These are phyloP conservation scores for Eutrigla gurnardus DNA, from an alignment of 2,797 vertebrate species.

Conservation along the genomic window DNA sequence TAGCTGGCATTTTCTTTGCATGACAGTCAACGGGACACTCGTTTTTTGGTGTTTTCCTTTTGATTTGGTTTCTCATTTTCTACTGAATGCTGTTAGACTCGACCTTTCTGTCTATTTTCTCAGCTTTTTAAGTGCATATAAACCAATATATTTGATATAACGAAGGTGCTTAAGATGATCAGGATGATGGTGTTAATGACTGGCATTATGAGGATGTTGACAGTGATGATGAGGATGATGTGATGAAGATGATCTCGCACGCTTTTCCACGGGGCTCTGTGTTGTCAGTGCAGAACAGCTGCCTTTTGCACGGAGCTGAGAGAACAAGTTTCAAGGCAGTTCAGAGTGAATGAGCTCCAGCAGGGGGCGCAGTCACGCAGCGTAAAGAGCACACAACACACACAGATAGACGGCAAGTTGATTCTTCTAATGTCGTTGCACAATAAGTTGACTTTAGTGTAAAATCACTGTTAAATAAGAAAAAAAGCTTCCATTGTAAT, in stretches of 20 bases:
- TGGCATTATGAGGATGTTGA: conserved; percentile 44
- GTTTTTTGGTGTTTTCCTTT: conserved; percentile 67
- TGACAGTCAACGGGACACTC: conserved; percentile 78
- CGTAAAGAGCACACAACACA: conserved; percentile 42
- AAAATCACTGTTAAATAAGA: conserved; percentile 13
- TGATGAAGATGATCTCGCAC: conserved; percentile 75
- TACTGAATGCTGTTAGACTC: conserved; percentile 84
- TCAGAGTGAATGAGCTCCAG: conserved; percentile 47
- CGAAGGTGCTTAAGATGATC: conserved; percentile 51
- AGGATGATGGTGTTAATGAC: conserved; percentile 61
- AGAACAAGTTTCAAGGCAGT: not conserved
- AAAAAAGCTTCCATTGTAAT: conserved; percentile 15
- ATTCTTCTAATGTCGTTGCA: conserved; percentile 34
- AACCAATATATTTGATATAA: conserved; percentile 79
- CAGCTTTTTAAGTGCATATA: conserved; percentile 84
- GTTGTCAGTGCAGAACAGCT: conserved; percentile 76
- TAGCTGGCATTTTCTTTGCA: conserved; percentile 83
- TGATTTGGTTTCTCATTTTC: conserved; percentile 77
- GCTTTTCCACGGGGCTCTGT: conserved; percentile 76
- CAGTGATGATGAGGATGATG: conserved; percentile 51
- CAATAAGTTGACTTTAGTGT: conserved; percentile 22
- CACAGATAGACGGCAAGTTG: conserved; percentile 4
- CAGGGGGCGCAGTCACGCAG: conserved; percentile 61
- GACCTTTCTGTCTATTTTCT: conserved; percentile 80
- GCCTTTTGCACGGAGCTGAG: conserved; percentile 41